A percentile compares a stretch with the other conserved stretches of the same genome.
These are phyloP conservation scores for Recurvirostra avosetta DNA, from an alignment of 2,113 vertebrate species.

Conservation along the genomic window DNA sequence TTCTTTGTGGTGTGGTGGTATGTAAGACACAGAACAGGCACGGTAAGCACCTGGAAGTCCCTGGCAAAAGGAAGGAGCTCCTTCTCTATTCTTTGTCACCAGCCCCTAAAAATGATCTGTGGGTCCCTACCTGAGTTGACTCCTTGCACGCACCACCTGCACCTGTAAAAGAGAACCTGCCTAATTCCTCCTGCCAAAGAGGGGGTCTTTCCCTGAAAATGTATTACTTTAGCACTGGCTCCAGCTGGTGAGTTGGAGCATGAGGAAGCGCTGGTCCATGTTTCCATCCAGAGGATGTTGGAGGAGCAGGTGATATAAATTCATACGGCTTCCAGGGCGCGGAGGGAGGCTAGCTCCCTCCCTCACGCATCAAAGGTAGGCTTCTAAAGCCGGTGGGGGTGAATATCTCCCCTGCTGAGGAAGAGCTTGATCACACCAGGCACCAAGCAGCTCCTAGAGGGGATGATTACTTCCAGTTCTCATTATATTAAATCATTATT, in stretches of 20 bases:
- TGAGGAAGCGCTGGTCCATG: background rate
- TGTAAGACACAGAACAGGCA: background rate
- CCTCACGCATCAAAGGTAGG: background rate
- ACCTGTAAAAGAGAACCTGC: background rate
- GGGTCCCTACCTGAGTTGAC: background rate
- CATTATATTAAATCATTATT: background rate
- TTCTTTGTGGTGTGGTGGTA: background rate
- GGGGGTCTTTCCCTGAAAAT: background rate
- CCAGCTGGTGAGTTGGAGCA: fast-evolving
- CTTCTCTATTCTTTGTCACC: background rate
- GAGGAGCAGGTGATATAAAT: background rate
- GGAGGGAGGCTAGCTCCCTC: background rate
- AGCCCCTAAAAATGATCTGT: background rate
- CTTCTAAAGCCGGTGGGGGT: fast-evolving
- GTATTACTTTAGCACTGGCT: background rate
- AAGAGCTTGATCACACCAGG: background rate
- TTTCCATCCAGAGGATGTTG: background rate
- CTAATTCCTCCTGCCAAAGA: background rate
- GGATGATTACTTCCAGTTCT: background rate
- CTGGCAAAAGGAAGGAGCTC: background rate
- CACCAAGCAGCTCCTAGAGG: background rate
- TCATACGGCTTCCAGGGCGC: background rate
- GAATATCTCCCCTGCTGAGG: background rate
- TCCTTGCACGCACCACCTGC: background rate
- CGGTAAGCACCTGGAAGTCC: background rate